Base-by-base conservation (phyloP, 2,888 invertebrate species). In the Ectemnius continuus region DNA sequence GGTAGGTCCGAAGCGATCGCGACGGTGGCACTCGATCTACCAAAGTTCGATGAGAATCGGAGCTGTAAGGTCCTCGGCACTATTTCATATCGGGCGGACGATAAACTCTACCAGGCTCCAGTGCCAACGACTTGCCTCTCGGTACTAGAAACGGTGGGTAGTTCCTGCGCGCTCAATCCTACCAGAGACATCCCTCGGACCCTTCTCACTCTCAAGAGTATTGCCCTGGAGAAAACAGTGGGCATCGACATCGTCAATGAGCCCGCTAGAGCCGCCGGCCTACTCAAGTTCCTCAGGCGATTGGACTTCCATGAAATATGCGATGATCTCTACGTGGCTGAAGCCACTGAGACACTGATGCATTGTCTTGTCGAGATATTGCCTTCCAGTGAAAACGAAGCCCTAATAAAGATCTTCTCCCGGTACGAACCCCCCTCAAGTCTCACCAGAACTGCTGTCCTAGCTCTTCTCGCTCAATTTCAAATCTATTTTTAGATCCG, bases 331-430 rank as follows among this genome's bases (percentile, higher is more conserved):
- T 87, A 86, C 66, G 73, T 84, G 0, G 75, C 80, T 3, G 84
- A 75, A 28, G 76, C 70, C n/a, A 63, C 73, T 18, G 87, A 86
- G 2, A 76, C 81, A 4, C 65, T 88, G 48, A 78, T 85, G 48
- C 79, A 86, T 56, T 86, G 86, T 59, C 69, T 90, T 13, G 59
- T 90, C 56, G 90, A 90, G 70, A 76, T 88, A 16, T 52, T 84
- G 13, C 76, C 83, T 13, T 60, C 77, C 3, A 67, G 63, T 4
- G 75, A 76, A 3, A 70, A 69, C 1, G 67, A 78, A 0, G 73
- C 75, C 2, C 73, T 68, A 4, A 36, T 88, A 6, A 79, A 67
- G 20, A 76, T 88, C 28, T 86, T 78, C 2, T 82, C 88, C n/a
- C 86, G 85, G 89, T 90, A 80, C 79, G 67, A 11, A 36, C 1